Evolutionary conservation across 2,888 invertebrate species (phyloP), one percentile per base, ranked within the genome.

Genomic region (Nemoura dubitans): DNA sequence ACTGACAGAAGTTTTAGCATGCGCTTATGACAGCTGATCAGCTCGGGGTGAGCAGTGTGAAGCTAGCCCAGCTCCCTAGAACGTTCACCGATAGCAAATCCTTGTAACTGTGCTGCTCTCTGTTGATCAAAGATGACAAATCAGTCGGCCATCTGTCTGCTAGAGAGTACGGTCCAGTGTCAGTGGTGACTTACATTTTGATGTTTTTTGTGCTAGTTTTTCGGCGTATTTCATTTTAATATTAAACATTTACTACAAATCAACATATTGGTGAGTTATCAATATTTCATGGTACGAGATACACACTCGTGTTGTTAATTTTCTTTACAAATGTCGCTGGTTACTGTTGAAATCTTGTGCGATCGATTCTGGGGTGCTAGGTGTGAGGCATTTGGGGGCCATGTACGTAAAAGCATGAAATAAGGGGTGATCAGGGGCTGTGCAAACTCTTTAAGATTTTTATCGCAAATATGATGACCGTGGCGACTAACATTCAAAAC

Each of bases 331-430:
- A 59, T 21, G 21, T 59, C 59, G 14, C 14, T 59, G 59, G 16
- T 21, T 59, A 21, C 59, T 10, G 59, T 21, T 36, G 59, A 59
- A 36, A 59, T 59, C 59, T 59, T 59, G 59, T 59, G 21, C 59
- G 59, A 59, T 59, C 59, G 59, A 59, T 59, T 59, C 59, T 10
- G 59, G 59, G 59, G 59, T 21, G 59, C 59, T 59, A 59, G 59
- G 59, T 59, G 59, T 59, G 59, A 59, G 59, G 59, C 59, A 59
- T 59, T 59, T 59, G 59, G 59, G 59, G 59, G 59, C 59, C 59
- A 59, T 59, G 59, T 59, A 59, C 59, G 59, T 59, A 59, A 59
- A 59, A 14, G 59, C 59, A 59, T 59, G 14, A 59, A 59, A 59
- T 59, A 59, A 59, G 59, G 59, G 59, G 59, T 59, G 59, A 59